Base-by-base conservation (phyloP, 2,888 invertebrate genomes). In the Coelogynopora nodosa region DNA sequence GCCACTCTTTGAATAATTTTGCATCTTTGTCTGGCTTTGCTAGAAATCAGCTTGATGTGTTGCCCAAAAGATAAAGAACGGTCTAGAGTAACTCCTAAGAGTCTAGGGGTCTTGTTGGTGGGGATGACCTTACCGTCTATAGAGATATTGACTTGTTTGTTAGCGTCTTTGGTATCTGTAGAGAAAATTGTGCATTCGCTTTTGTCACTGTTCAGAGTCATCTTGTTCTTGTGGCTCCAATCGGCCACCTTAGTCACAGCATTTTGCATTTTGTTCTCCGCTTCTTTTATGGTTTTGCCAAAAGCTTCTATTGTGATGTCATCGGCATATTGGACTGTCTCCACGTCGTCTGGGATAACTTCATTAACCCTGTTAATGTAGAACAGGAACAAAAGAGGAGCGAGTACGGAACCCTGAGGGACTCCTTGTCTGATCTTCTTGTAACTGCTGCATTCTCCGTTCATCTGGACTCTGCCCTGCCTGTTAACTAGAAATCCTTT, bases 391-490 rank as follows among this genome's bases (percentile, higher is more conserved):
- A 49, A 18, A 49, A 49, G 49, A 10, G 49, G 49, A 10, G 49
- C 49, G 5, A 49, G 49, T 2, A 49, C 49, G 5, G 81, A n/a
- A 80, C 81, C 81, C 18, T 80, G 81, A 2, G 81, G 81, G 2
- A 80, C 27, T 10, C 81, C 81, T 18, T 80, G 81, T 23, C 74
- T 13, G 74, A 74, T 74, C 23, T 74, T 74, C 74, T 74, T 74
- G 74, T 74, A 74, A 26, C 23, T 74, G 74, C 74, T 74, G 23
- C 2, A 26, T 13, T 74, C 74, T n/a, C 74, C 74, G 27, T 74
- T 74, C 74, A 74, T 74, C 5, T n/a, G 18, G 27, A 74, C 74
- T 23, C 74, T 74, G 74, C 74, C 27, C 27, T 74, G 74, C 2
- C 74, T 5, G 23, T 74, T 74, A 10, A 74, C 23, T 10, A 74